Conservation (phyloP, 1,140 invertebrate species). For the Drosophila mayri region DNA sequence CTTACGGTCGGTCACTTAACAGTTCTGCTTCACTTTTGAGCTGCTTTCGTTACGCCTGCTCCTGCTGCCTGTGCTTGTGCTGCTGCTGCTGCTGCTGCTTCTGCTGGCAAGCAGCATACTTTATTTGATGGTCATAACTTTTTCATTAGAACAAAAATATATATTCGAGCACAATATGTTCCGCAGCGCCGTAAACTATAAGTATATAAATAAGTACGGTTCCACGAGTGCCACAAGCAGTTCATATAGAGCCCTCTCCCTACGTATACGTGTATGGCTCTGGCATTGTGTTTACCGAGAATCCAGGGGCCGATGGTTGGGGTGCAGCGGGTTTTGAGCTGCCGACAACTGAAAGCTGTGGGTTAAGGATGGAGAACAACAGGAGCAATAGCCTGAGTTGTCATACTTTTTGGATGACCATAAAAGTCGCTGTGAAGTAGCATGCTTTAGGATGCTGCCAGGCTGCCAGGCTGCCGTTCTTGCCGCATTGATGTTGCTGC, state of each 20-base stretch:
- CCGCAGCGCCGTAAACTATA: conserved; percentile 82
- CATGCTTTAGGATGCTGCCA: conserved; percentile 63
- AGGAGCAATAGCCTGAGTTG: conserved; percentile 77
- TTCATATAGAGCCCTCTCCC: conserved; percentile 57
- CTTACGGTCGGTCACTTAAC: conserved; percentile 81
- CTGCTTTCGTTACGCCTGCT: conserved; percentile 38
- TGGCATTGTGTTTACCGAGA: conserved; percentile 14
- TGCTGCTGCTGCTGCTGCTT: conserved; percentile 20
- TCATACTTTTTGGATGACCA: conserved; percentile 84
- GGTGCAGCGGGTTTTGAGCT: background rate
- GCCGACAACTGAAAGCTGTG: conserved; percentile 18
- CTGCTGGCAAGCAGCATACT: conserved; percentile 75
- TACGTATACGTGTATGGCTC: conserved; percentile 32
- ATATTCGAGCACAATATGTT: conserved; percentile 80
- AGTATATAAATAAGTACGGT: conserved; percentile 82
- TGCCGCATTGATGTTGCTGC: conserved; percentile 16
- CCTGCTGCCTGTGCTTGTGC: conserved; percentile 10
- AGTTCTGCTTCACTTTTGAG: conserved; percentile 67
- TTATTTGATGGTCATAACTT: conserved; percentile 84
- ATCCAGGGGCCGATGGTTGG: background rate
- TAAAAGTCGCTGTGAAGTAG: conserved; percentile 80
- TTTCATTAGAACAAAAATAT: conserved; percentile 84
- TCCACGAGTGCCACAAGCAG: conserved; percentile 59
- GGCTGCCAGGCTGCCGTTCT: conserved; percentile 30
- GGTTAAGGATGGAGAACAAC: conserved; percentile 32